phyloP scores from a whole-genome alignment of 2,797 vertebrate genomes.

The Lepilemur septentrionalis region DNA sequence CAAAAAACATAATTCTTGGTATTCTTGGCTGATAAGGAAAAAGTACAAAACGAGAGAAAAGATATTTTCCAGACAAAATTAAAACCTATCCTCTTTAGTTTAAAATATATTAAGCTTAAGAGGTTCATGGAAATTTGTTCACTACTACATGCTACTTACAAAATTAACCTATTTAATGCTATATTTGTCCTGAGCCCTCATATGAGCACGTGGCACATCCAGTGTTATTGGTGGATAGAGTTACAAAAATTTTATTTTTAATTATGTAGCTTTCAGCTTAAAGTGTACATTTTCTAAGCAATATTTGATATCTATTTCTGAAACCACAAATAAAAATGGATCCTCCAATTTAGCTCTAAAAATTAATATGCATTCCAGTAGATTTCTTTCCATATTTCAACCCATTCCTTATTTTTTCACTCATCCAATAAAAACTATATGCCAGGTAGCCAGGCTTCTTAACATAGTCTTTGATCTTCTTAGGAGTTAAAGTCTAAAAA shows the following conservation, averaged over 20 bases:
- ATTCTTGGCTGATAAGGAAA: not conserved
- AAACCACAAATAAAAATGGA: constrained; percentile 16
- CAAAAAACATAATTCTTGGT: constrained; percentile 38
- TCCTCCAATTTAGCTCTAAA: not conserved
- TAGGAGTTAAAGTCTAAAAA: not conserved
- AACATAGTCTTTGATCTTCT: not conserved
- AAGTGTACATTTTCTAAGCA: not conserved
- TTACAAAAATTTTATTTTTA: not conserved
- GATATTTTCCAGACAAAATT: constrained; percentile 23
- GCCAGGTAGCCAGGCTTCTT: not conserved
- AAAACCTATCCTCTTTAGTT: constrained; percentile 12
- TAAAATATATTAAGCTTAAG: not conserved
- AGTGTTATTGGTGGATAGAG: not conserved
- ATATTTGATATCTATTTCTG: constrained; percentile 3
- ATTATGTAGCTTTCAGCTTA: constrained; percentile 29
- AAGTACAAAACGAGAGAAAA: not conserved
- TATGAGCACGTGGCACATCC: not conserved
- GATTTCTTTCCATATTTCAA: not conserved
- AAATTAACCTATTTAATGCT: not conserved
- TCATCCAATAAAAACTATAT: not conserved
- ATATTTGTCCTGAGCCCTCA: not conserved
- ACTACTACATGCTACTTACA: not conserved
- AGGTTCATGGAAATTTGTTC: not conserved
- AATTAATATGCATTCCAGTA: not conserved
- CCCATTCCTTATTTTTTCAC: not conserved